phyloP scores from a whole-genome alignment of 2,888 invertebrate genomes.

The Lepeophtheirus nordmannii region DNA sequence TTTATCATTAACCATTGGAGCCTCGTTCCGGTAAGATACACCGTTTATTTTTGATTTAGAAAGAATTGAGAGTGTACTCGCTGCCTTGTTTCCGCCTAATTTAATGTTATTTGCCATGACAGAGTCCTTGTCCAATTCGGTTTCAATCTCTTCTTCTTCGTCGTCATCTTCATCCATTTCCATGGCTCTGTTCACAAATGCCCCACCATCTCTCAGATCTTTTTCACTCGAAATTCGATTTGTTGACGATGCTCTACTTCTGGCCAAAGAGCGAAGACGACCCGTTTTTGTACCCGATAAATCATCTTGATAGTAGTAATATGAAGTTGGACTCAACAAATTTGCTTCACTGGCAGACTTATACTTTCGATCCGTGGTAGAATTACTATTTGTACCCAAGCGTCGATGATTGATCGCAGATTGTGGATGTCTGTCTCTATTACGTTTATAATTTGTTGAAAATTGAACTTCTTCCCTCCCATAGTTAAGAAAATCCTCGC shows the following conservation, averaged over 20 bases:
- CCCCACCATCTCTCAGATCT: constrained; percentile 24
- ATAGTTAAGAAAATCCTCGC: constrained; percentile 64
- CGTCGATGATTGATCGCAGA: not conserved
- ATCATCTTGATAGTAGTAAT: constrained; percentile 26
- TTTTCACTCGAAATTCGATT: constrained; percentile 26
- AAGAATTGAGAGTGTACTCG: not conserved
- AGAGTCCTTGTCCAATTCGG: not conserved
- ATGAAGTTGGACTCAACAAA: constrained; percentile 47
- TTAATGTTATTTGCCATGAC: not conserved
- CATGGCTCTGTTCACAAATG: constrained; percentile 12
- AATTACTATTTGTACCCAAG: not conserved
- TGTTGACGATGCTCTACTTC: constrained; percentile 21
- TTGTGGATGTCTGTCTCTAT: not conserved
- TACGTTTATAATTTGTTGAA: not conserved
- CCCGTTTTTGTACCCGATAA: constrained; percentile 7
- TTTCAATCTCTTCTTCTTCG: not conserved
- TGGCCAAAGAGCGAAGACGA: constrained; percentile 26
- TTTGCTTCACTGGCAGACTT: constrained; percentile 70
- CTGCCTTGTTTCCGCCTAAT: not conserved
- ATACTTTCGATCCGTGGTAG: constrained; percentile 26
- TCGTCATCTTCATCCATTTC: not conserved
- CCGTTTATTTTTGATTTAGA: constrained; percentile 26
- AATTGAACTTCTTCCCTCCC: constrained; percentile 24
- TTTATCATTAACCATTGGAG: constrained; percentile 32
- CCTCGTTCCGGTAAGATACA: constrained; percentile 28